Evolutionary conservation across 2,888 invertebrate genomes (phyloP).

Genomic region (Miltochrista miniata): DNA sequence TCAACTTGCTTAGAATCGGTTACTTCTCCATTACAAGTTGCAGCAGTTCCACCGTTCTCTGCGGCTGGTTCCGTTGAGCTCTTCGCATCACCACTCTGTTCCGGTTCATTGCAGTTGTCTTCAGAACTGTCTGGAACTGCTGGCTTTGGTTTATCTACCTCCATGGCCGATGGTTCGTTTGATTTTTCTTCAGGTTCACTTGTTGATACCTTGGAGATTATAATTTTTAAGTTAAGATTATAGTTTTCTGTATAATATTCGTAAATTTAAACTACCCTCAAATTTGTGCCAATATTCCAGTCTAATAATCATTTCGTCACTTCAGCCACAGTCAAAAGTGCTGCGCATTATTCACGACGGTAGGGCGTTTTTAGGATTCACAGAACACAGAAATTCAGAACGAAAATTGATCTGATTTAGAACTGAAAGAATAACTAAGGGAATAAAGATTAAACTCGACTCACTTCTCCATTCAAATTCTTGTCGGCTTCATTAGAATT

Average conservation of each 20-base stretch:
- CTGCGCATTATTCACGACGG: no score
- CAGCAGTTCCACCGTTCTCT: slow-evolving; percentile 47
- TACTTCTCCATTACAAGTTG: slow-evolving; percentile 74
- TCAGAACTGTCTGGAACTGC: slow-evolving; percentile 75
- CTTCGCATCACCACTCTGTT: slow-evolving; percentile 67
- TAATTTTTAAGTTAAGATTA: background rate
- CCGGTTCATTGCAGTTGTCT: slow-evolving; percentile 69
- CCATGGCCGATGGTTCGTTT: slow-evolving; percentile 49
- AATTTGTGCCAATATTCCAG: no score
- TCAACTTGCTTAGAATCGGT: slow-evolving; percentile 70
- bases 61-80: slow-evolving; percentile 35
- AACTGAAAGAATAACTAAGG: no score
- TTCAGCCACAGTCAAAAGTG: no score
- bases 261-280: no score
- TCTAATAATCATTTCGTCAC: no score
- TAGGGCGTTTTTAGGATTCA: no score
- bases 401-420: no score
- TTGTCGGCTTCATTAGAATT: slow-evolving; percentile 71
- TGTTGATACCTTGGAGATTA: slow-evolving; percentile 64
- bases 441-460: background rate
- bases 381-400: no score
- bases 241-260: no score
- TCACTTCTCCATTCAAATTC: slow-evolving; percentile 74
- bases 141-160: slow-evolving; percentile 54
- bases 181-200: slow-evolving; percentile 61